Evolutionary conservation across 1,140 invertebrate species (phyloP), one percentile per base, ranked within the genome.

Genomic region (Danaus melanippus): DNA sequence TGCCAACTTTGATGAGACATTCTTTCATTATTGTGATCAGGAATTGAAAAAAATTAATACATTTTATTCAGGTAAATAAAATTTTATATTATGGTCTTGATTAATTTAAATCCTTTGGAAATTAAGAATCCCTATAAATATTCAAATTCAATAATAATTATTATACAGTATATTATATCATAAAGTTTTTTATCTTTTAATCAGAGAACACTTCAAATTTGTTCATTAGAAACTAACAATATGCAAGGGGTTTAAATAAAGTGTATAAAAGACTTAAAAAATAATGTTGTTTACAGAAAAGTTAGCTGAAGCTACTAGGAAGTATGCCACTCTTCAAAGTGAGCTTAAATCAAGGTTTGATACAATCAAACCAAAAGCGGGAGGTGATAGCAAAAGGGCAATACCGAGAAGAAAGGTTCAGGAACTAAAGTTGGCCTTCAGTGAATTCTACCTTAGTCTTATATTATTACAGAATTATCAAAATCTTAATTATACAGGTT

Each of bases 401-500:
- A 79, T 94, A 39, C 92, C 94, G 1, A 89, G 92, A 9, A 86
- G 93, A 53, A 98, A 97, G 88, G 89, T 96, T 7, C 93, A 97
- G 65, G 98, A 99, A 74, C 81, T 99, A 1, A 99, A 99, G 88
- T 88, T 99, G 59, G 98, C 98, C 0, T 99, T 99, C 83, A 98
- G 96, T 73, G 98, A 99, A 89, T 99, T 99, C 87, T 99, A 99
- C 83, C 89, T 99, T 1, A 98, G 96, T 72, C 79, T 99, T 17
- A 98, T 99, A 67, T 89, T 99, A 1, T 88, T 96, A 46, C 94
- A 96, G 74, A 96, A 95, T 72, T 96, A 95, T 74, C 94, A 96
- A 76, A 98, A 98, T 86, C 88, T 99, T 12, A 99, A 99, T 88
- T 98, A 97, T 71, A 99, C 98, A 10, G 98, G 98, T 0, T 99